Percentiles rank a stretch among this genome's conserved stretches.
Conservation (phyloP, 2,113 vertebrate species). For the Camelus dromedarius region DNA sequence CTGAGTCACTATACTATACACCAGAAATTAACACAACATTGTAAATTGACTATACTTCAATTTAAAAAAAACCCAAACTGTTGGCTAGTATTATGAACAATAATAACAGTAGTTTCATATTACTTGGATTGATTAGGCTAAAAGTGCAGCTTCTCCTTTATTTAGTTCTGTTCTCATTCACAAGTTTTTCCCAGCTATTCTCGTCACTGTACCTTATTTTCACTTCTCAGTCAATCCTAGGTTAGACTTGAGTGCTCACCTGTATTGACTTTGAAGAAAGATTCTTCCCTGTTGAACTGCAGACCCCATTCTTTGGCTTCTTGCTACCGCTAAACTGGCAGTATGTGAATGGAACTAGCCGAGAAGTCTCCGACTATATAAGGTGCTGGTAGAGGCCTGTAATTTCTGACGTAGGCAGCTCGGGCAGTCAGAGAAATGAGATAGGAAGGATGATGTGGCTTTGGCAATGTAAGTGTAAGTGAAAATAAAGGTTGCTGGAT, state of each 20-base stretch:
- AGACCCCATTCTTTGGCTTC: not conserved
- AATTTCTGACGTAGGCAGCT: constrained; percentile 9
- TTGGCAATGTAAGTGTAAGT: not conserved
- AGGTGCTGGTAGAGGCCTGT: not conserved
- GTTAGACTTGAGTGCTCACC: not conserved
- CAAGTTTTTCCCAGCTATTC: not conserved
- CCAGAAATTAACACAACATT: no score
- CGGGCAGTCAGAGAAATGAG: not conserved
- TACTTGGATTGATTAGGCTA: not conserved
- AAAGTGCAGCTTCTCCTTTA: not conserved
- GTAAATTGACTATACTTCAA: no score
- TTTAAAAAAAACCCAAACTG: no score
- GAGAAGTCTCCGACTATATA: not conserved
- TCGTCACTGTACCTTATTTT: not conserved
- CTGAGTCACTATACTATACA: no score
- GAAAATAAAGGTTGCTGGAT: not conserved
- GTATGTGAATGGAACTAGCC: not conserved
- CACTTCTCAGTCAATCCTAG: not conserved
- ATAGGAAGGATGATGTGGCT: not conserved
- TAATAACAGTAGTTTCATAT: not conserved
- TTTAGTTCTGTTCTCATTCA: not conserved
- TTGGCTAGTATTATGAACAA: not conserved
- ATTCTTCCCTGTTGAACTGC: not conserved
- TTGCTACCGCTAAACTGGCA: not conserved
- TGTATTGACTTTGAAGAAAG: not conserved